Percentiles rank a stretch among this genome's conserved stretches.
These are phyloP conservation scores for Corythaixoides concolor DNA, from an alignment of 2,113 vertebrate species.

Conservation along the genomic window DNA sequence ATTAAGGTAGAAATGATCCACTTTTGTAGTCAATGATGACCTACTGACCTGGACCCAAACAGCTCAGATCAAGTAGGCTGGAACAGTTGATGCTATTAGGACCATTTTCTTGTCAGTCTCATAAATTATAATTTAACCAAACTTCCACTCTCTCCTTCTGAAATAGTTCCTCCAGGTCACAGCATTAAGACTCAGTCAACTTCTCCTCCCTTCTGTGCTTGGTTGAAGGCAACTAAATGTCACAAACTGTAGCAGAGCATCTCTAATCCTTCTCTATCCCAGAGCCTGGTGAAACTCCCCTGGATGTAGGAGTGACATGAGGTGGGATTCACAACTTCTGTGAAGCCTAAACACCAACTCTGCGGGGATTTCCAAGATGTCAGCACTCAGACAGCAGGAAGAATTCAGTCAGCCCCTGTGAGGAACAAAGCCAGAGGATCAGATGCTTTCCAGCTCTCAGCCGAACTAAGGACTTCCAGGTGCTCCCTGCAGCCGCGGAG, in stretches of 20 bases:
- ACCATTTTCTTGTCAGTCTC: background rate
- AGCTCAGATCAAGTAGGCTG: constrained; percentile 2
- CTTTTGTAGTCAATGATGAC: constrained; percentile 31
- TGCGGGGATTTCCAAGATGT: background rate
- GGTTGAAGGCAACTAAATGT: background rate
- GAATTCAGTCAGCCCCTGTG: background rate
- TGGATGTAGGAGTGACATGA: background rate
- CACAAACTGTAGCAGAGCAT: background rate
- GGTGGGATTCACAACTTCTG: background rate
- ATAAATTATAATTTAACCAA: background rate
- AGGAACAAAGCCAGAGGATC: background rate
- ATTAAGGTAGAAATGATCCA: constrained; percentile 53
- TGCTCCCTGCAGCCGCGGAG: background rate
- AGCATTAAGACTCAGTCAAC: background rate
- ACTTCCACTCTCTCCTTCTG: background rate
- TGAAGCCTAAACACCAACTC: background rate
- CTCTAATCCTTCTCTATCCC: background rate
- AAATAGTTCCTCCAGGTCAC: background rate
- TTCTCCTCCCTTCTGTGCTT: background rate
- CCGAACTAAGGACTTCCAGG: background rate
- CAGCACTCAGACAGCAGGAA: background rate
- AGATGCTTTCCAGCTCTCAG: background rate
- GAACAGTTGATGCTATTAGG: background rate
- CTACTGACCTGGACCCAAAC: constrained; percentile 35
- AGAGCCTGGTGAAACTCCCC: background rate